A percentile compares a stretch with the other conserved stretches of the same genome.
Conservation (phyloP, 2,113 vertebrate genomes). For the Neofelis nebulosa region DNA sequence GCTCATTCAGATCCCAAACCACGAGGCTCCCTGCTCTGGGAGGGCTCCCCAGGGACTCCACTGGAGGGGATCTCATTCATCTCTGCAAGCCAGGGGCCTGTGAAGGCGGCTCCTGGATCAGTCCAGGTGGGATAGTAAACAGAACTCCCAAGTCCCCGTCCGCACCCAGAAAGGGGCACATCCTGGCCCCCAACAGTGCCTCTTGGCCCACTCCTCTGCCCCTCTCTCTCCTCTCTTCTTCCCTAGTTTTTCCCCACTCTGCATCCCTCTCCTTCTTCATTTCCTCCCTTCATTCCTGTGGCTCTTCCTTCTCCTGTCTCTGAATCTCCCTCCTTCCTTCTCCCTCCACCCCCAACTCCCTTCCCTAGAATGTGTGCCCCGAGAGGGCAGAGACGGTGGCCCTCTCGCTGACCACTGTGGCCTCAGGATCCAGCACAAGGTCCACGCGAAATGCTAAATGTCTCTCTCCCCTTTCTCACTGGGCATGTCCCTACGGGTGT, state of each 20-base stretch:
- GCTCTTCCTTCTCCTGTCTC: background rate
- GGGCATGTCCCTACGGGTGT: background rate
- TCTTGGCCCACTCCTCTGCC: background rate
- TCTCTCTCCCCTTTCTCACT: background rate
- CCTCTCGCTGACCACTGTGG: background rate
- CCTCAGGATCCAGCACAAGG: background rate
- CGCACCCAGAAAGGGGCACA: background rate
- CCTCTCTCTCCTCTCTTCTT: background rate
- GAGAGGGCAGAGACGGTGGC: background rate
- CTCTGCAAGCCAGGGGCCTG: slow-evolving; percentile 20
- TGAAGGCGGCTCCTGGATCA: background rate
- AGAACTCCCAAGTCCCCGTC: background rate
- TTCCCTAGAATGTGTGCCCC: background rate
- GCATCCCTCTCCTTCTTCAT: background rate
- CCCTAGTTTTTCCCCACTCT: background rate
- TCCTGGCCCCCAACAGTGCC: background rate
- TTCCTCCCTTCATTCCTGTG: background rate
- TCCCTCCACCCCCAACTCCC: background rate
- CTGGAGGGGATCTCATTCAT: slow-evolving; percentile 58
- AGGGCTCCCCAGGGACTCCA: slow-evolving; percentile 77
- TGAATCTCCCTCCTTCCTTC: background rate
- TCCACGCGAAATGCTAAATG: background rate
- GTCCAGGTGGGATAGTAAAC: background rate
- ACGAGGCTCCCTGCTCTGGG: slow-evolving; percentile 71
- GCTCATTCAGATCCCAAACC: slow-evolving; percentile 83